These are phyloP conservation scores for Xylocopa sonorina DNA, from an alignment of 1,140 invertebrate genomes.

Conservation along the genomic window DNA sequence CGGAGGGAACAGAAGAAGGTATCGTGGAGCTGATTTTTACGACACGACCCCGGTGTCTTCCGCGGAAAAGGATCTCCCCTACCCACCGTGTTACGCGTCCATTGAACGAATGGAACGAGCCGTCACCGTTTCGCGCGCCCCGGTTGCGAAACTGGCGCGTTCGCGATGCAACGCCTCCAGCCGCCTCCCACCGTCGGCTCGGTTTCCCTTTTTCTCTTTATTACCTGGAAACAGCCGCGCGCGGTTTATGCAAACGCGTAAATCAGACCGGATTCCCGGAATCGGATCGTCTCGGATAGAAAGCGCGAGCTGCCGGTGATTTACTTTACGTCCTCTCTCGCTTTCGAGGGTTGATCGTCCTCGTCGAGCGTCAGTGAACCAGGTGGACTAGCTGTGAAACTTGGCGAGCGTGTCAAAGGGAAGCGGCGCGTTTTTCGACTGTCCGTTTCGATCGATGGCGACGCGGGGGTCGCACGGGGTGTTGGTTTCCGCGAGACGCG, in stretches of 20 bases:
- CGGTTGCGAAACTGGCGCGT: constrained; percentile 54
- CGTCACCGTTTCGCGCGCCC: constrained; percentile 44
- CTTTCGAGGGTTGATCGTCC: not conserved
- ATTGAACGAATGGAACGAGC: constrained; percentile 30
- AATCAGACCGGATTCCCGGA: constrained; percentile 60
- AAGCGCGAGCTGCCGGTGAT: constrained; percentile 28
- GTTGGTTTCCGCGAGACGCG: not conserved
- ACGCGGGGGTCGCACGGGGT: not conserved
- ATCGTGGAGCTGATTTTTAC: constrained; percentile 42
- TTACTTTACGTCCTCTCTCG: constrained; percentile 15
- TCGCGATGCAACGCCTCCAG: constrained; percentile 47
- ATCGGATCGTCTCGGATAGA: constrained; percentile 49
- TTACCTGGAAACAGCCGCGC: constrained; percentile 33
- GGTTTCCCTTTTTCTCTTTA: constrained; percentile 38
- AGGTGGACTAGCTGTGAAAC: not conserved
- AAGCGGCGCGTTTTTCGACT: constrained; percentile 1
- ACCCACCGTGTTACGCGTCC: constrained; percentile 54
- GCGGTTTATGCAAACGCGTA: constrained; percentile 63
- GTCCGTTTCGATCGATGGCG: not conserved
- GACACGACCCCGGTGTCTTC: constrained; percentile 40
- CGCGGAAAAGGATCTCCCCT: constrained; percentile 47
- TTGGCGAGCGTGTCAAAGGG: not conserved
- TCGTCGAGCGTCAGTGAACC: not conserved
- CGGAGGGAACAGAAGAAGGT: not conserved
- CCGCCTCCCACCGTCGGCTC: constrained; percentile 2